Base-by-base conservation (phyloP, 2,113 vertebrate genomes). In the Calidris pugnax region DNA sequence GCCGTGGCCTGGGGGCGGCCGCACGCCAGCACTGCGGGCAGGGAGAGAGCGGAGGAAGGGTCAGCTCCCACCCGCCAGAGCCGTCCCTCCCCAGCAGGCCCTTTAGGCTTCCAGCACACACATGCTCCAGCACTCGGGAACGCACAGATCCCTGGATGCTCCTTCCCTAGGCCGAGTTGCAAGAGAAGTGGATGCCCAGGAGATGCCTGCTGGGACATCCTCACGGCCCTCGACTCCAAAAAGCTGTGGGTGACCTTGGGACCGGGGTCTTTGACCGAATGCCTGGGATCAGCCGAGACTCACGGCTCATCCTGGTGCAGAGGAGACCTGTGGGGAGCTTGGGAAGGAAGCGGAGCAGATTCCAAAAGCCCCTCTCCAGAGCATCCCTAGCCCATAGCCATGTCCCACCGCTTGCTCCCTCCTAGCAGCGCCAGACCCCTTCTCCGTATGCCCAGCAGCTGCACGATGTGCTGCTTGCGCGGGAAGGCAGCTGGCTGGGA, bases 1-100 rank as follows among this genome's bases (percentile, higher is more conserved):
- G 99, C 99, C 1, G 99, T 99, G 93, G 99, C 99, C 98, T 99
- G 99, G 47, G 99, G 99, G 59, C 99, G 98, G 67, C 99, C 99
- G 3, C 99, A 99, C 2, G 99, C 99, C 97, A 99, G 94, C 97
- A 99, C 99, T 99, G 82, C 27, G 10, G 63, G 55, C 24, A 15
- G 73, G 57, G 55, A 97, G 71, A 97, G 6, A 79, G 51, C 95
- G n/a, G 48, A 14, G 84, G 11, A 14, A 37, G 14, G 10, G 35
- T 84, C 72, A 94, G 63, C 55, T 10, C 63, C 55, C 23, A 22
- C 0, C 1, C 43, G 3, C 47, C 79, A 57, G 26, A 45, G 6
- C 8, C 0, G 7, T n/a, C 72, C 90, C 30, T 64, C 43, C 84
- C 85, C 66, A 91, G 75, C 89, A 96, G 81, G 78, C 86, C 78